These are phyloP conservation scores for Toxotes jaculatrix DNA, from an alignment of 2,113 vertebrate genomes.

Conservation along the genomic window DNA sequence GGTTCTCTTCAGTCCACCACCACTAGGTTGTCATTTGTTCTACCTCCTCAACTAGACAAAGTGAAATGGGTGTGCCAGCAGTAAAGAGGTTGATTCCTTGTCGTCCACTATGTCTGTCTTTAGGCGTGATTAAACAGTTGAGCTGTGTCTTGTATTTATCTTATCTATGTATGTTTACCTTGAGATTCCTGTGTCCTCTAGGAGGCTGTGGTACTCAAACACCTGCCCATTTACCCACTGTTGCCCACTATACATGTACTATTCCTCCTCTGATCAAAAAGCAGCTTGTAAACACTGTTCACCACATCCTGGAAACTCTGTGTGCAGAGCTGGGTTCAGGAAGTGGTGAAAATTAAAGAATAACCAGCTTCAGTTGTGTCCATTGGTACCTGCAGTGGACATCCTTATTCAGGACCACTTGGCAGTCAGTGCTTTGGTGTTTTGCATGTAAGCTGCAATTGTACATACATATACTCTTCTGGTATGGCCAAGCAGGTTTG, in stretches of 20 bases:
- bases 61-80: no score
- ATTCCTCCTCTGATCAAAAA: neutral
- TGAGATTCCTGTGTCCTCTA: neutral
- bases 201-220: no score
- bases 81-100: neutral
- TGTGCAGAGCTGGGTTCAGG: slow-evolving; percentile 4
- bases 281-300: neutral
- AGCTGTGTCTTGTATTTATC: neutral
- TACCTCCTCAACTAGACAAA: no score
- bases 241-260: neutral
- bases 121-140: neutral
- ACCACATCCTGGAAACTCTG: neutral
- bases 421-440: neutral
- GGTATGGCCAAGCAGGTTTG: no score
- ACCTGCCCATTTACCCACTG: neutral
- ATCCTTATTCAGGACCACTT: neutral
- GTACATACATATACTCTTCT: no score
- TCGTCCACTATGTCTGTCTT: neutral
- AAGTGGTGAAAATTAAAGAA: neutral
- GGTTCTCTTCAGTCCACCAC: no score
- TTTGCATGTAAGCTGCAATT: no score
- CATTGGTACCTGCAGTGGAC: neutral
- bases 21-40: no score
- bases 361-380: neutral
- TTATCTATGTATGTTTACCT: neutral